These are phyloP conservation scores for Trogon surrucura DNA, from an alignment of 2,113 vertebrate genomes.

Conservation along the genomic window DNA sequence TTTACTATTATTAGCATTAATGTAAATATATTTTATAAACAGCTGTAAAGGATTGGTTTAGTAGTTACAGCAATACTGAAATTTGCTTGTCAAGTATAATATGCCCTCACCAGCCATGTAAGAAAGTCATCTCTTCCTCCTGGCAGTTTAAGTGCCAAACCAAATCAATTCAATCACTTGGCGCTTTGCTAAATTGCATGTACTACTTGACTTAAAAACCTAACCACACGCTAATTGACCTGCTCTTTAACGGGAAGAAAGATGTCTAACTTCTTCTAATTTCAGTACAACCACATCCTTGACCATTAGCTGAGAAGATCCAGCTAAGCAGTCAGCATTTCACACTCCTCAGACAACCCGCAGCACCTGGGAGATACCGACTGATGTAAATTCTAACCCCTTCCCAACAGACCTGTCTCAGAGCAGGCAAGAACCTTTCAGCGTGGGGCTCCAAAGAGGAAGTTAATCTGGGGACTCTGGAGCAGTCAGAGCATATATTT, in stretches of 20 bases:
- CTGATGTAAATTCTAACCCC: neutral
- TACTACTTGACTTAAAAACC: neutral
- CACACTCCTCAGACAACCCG: neutral
- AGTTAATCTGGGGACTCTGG: neutral
- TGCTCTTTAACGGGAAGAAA: neutral
- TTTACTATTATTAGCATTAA: neutral
- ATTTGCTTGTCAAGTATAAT: slow-evolving; percentile 29
- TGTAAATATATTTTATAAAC: slow-evolving; percentile 22
- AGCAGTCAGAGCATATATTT: neutral
- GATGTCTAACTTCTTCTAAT: neutral
- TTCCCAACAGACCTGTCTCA: neutral
- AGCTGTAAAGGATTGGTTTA: neutral
- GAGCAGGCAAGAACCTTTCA: neutral
- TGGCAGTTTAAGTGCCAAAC: neutral
- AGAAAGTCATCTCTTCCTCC: slow-evolving; percentile 28
- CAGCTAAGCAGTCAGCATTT: neutral
- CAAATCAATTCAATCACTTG: neutral
- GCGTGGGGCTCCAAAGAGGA: neutral
- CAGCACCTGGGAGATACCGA: neutral
- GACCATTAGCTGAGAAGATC: neutral
- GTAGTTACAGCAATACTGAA: neutral
- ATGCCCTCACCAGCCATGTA: neutral
- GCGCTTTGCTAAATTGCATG: neutral
- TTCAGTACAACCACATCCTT: neutral
- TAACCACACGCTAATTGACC: neutral